phyloP scores from a whole-genome alignment of 2,797 vertebrate genomes.

The Poeciliopsis gracilis region DNA sequence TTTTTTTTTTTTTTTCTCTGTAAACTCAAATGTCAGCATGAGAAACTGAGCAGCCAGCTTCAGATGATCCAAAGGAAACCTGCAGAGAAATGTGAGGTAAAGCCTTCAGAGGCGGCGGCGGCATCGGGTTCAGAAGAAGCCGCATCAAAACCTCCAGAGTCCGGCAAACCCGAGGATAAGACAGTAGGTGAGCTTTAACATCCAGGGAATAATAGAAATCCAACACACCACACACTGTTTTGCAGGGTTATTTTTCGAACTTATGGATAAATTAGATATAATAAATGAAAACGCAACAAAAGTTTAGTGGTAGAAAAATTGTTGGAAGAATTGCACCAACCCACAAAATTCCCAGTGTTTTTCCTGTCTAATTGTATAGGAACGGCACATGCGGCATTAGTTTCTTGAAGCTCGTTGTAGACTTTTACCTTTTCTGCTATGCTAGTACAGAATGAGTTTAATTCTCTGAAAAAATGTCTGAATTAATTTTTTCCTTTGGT shows the following conservation, averaged over 20 bases:
- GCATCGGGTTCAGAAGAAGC: slow-evolving; percentile 47
- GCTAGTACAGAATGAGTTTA: not conserved
- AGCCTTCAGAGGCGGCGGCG: slow-evolving; percentile 45
- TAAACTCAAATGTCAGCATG: slow-evolving; percentile 81
- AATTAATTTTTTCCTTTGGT: too few species aligned
- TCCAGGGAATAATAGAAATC: not conserved
- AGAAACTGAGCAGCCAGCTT: slow-evolving; percentile 95
- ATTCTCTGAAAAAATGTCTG: too few species aligned
- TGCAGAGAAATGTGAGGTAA: slow-evolving; percentile 68
- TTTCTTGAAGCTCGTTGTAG: not conserved
- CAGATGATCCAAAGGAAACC: slow-evolving; percentile 88
- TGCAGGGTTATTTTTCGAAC: not conserved
- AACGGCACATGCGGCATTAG: not conserved
- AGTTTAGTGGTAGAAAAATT: not conserved
- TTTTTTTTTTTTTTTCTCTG: not conserved
- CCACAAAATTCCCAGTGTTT: not conserved
- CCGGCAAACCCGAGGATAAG: slow-evolving; percentile 86
- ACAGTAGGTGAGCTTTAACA: slow-evolving; percentile 78
- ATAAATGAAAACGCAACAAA: not conserved
- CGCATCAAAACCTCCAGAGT: slow-evolving; percentile 75
- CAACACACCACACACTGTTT: not conserved
- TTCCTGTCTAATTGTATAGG: not conserved
- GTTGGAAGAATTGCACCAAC: not conserved
- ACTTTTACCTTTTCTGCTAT: not conserved
- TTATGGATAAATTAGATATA: not conserved